Evolutionary conservation across 2,797 vertebrate genomes (phyloP).

Genomic region (Hephaestus fuliginosus): DNA sequence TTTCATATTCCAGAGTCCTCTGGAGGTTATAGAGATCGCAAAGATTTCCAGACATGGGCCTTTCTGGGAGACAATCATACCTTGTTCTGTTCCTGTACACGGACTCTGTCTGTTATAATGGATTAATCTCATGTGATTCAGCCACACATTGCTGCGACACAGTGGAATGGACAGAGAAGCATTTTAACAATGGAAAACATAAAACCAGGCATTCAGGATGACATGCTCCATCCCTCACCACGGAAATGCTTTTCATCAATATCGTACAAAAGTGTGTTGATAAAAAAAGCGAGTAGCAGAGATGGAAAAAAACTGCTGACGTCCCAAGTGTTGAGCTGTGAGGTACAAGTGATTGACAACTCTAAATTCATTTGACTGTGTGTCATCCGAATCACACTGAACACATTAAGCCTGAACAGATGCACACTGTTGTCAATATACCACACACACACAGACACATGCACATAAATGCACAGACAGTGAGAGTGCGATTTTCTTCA

Average conservation of each 20-base stretch:
- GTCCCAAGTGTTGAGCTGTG: conserved; percentile 20
- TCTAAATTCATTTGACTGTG: conserved; percentile 21
- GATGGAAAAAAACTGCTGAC: conserved; percentile 7
- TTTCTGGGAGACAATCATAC: conserved; percentile 32
- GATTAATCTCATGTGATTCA: conserved; percentile 26
- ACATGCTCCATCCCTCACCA: not conserved
- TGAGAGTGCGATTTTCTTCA: conserved; percentile 23
- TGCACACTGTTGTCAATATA: conserved; percentile 31
- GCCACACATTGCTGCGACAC: conserved; percentile 18
- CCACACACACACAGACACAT: conserved; percentile 30
- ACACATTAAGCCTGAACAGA: conserved; percentile 63
- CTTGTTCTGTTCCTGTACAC: conserved; percentile 49
- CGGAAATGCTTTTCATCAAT: conserved; percentile 2
- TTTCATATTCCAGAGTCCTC: not conserved
- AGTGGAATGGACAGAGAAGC: not conserved
- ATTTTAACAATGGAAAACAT: conserved; percentile 18
- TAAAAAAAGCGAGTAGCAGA: not conserved
- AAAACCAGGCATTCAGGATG: not conserved
- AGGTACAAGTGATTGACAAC: not conserved
- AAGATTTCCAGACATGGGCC: conserved; percentile 25
- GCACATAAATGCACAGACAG: conserved; percentile 16
- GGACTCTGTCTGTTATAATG: conserved; percentile 17
- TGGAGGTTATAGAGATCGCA: conserved; percentile 14
- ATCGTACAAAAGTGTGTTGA: not conserved
- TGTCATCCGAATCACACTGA: conserved; percentile 54